Evolutionary conservation across 2,113 vertebrate genomes (phyloP).

Genomic region (Potamarius usumacintae): DNA sequence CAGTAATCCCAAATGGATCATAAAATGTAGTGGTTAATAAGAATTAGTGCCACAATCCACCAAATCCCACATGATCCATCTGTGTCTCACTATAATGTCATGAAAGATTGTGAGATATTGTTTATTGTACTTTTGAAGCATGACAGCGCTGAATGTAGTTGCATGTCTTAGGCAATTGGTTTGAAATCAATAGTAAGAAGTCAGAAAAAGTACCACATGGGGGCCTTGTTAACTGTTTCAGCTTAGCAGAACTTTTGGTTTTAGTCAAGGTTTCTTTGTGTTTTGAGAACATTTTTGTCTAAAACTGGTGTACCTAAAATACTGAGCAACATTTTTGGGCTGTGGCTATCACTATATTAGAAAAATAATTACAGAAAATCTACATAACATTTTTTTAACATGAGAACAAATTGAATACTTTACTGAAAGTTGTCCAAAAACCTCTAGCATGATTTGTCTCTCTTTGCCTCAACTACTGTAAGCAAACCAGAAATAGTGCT

Average conservation of each 20-base stretch:
- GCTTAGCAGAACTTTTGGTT: not conserved
- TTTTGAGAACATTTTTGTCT: not conserved
- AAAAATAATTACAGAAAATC: not conserved
- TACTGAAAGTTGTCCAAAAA: not conserved
- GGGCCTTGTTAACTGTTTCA: not conserved
- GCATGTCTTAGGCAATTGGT: not conserved
- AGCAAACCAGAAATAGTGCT: not conserved
- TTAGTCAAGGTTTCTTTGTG: not conserved
- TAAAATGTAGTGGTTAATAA: not conserved
- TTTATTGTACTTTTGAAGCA: not conserved
- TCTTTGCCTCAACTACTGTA: not conserved
- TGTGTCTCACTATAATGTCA: slow-evolving; percentile 8
- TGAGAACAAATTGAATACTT: not conserved
- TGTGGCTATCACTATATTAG: not conserved
- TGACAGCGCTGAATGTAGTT: not conserved
- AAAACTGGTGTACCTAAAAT: not conserved
- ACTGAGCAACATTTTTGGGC: not conserved
- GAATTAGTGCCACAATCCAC: not conserved
- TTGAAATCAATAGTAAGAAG: not conserved
- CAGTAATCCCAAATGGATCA: slow-evolving; percentile 15
- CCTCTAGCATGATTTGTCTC: not conserved
- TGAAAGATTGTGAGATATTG: not conserved
- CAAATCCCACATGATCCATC: not conserved
- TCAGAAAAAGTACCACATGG: not conserved
- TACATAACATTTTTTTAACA: not conserved